Conservation (phyloP, 2,113 vertebrate species). For the Eubucco bourcierii region DNA sequence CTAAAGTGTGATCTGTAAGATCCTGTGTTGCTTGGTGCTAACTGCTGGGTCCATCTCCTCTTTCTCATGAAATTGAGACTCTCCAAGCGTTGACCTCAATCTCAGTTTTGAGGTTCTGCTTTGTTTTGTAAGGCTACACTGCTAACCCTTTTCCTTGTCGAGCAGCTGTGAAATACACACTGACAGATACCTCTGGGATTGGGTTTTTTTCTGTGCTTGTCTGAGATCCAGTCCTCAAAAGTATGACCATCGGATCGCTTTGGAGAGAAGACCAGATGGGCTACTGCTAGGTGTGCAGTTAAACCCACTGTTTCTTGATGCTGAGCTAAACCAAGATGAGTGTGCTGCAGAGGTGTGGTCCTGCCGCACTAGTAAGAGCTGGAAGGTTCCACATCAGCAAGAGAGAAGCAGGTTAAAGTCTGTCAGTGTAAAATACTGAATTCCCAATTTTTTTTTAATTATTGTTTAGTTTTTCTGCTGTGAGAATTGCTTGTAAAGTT, state of each 20-base stretch:
- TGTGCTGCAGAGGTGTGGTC: not conserved
- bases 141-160: not conserved
- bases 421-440: not conserved
- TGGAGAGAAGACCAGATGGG: not conserved
- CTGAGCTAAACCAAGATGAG: not conserved
- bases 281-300: not conserved
- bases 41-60: not conserved
- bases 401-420: not conserved
- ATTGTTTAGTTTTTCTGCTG: not conserved
- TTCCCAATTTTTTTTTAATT: not conserved
- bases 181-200: not conserved
- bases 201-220: not conserved
- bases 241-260: not conserved
- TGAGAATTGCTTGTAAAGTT: not conserved
- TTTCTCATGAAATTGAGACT: not conserved
- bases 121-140: not conserved
- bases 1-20: not conserved
- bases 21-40: not conserved
- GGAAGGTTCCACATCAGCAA: not conserved
- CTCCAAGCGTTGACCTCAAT: not conserved
- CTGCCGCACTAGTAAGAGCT: not conserved
- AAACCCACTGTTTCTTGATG: not conserved
- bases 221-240: not conserved
- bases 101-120: not conserved
- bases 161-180: not conserved